phyloP scores from a whole-genome alignment of 2,888 invertebrate genomes.

The Chaetogeoica ovagalla region DNA sequence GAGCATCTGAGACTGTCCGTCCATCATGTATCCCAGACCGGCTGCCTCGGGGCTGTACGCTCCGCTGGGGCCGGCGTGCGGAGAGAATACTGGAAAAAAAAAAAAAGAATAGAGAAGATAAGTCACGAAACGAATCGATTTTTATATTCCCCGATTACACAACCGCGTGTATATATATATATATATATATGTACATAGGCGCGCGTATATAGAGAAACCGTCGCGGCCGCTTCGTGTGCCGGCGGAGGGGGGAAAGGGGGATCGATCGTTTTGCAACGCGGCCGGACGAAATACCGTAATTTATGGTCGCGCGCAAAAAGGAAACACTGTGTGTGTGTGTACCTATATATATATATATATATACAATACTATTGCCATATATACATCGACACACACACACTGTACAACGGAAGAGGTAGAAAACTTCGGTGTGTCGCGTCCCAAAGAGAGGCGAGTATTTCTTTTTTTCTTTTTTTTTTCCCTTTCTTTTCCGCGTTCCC shows the following conservation, averaged over 20 bases:
- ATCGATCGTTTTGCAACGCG: too few relatives aligned
- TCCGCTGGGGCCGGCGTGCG: constrained; percentile 92
- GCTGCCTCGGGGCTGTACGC: constrained; percentile 95
- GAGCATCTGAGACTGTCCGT: constrained; percentile 94
- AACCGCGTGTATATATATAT: neutral
- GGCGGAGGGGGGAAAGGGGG: too few relatives aligned
- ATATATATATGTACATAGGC: neutral
- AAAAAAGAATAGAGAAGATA: constrained; percentile 53
- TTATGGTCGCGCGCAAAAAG: constrained; percentile 29
- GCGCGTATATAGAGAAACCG: neutral
- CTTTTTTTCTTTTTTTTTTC: neutral
- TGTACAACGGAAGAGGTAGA: constrained; percentile 8
- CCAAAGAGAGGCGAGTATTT: neutral
- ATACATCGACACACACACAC: neutral
- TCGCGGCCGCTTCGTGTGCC: neutral
- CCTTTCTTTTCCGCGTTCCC: neutral
- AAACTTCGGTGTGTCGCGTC: constrained; percentile 22
- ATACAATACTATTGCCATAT: neutral
- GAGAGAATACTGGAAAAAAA: constrained; percentile 76
- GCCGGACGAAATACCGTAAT: constrained; percentile 27
- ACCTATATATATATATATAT: neutral
- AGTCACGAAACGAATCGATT: constrained; percentile 21
- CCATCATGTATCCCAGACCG: constrained; percentile 94
- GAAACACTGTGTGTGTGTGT: neutral
- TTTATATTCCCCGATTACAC: neutral